Base-by-base conservation (phyloP, 92 coral and sea anemone species). In the Actinernus sp. region DNA sequence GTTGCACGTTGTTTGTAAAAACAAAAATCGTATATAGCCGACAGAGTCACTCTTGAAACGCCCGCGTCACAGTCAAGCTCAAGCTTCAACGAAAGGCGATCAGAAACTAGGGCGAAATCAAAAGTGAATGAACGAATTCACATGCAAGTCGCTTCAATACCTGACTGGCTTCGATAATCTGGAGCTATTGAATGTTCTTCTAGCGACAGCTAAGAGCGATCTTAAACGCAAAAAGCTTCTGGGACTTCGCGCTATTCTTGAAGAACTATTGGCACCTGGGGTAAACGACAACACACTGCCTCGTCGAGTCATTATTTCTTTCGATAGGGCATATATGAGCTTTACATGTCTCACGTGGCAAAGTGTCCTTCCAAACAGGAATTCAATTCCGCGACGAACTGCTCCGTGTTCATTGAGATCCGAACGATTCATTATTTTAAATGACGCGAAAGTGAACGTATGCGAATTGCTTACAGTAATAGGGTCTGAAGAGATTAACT, bases 391-490 rank as follows among this genome's bases (percentile, higher is more conserved):
- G n/a, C n/a, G n/a, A n/a, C n/a, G n/a, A n/a, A n/a, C n/a, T n/a
- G n/a, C n/a, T n/a, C n/a, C n/a, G n/a, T n/a, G n/a, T n/a, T n/a
- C n/a, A n/a, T n/a, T n/a, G n/a, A n/a, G n/a, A n/a, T n/a, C n/a
- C n/a, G 51, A 45, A 64, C 71, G 71, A 33, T 64, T 64, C 14
- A 47, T 63, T 47, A 10, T 64, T 64, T 64, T 64, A 44, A 64
- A 64, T 27, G 31, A 64, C 31, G 60, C 13, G 30, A 71, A 71
- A 71, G 25, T 71, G 10, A 40, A 71, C 47, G 14, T 71, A 57
- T 71, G 78, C 58, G 57, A 58, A 23, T 11, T 71, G 27, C 57
- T 71, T 24, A 36, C 29, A 20, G 48, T 11, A 49, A 49, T 14
- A 2, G 48, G 14, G 3, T 41, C 6, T 2, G n/a, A n/a, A n/a